These are phyloP conservation scores for Acrossocheilus wenchowensis DNA, from an alignment of 2,797 vertebrate genomes.

Conservation along the genomic window DNA sequence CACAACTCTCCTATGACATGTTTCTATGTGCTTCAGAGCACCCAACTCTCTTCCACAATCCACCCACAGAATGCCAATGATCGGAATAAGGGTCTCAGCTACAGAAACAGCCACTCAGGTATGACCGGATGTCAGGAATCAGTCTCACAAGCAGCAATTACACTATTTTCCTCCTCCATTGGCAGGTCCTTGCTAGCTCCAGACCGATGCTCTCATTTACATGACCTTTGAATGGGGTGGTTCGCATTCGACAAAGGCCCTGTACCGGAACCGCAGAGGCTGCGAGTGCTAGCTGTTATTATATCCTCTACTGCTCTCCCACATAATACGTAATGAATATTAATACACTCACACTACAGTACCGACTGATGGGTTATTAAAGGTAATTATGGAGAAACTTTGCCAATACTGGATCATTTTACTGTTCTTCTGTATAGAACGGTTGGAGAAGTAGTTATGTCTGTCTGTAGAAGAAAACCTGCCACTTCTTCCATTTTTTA, in stretches of 20 bases:
- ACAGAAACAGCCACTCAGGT: constrained; percentile 74
- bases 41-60: constrained; percentile 71
- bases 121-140: constrained; percentile 78
- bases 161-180: constrained; percentile 61
- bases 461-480: background rate
- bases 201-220: constrained; percentile 58
- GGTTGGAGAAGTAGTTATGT: background rate
- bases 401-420: constrained; percentile 24
- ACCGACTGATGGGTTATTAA: constrained; percentile 55
- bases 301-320: constrained; percentile 72
- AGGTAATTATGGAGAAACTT: constrained; percentile 44
- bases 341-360: constrained; percentile 73
- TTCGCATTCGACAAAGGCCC: constrained; percentile 28
- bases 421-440: background rate
- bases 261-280: constrained; percentile 24
- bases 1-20: constrained; percentile 66
- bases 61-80: constrained; percentile 78
- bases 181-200: constrained; percentile 40
- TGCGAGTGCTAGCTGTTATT: constrained; percentile 68
- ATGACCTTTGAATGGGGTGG: constrained; percentile 60
- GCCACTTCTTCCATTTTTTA: background rate
- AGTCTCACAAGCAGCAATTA: constrained; percentile 75
- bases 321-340: constrained; percentile 76
- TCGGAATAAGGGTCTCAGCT: constrained; percentile 64
- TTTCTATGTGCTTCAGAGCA: constrained; percentile 76